Evolutionary conservation across 2,888 invertebrate genomes (phyloP).

Genomic region (Ectobius pallidus): DNA sequence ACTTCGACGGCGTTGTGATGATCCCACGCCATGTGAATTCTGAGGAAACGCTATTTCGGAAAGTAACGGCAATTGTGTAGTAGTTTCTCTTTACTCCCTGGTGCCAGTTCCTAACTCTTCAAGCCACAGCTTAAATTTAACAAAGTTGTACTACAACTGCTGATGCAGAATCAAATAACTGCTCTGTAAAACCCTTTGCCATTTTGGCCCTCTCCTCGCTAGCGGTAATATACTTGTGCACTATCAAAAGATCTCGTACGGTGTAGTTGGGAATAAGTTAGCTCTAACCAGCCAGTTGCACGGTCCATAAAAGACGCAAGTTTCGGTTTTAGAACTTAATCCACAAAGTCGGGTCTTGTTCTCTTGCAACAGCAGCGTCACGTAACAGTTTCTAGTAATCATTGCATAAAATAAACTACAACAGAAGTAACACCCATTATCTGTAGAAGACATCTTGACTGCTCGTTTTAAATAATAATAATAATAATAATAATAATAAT

Average conservation of each 20-base stretch:
- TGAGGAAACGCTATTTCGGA: too few species aligned
- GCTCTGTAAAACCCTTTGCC: background rate
- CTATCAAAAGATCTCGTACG: background rate
- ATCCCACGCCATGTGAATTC: too few species aligned
- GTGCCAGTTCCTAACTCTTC: constrained; percentile 3
- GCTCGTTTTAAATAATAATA: too few species aligned
- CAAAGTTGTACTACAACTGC: constrained; percentile 3
- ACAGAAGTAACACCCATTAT: too few species aligned
- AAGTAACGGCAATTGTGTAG: constrained; percentile 10
- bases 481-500: too few species aligned
- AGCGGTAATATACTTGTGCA: background rate
- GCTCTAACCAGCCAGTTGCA: background rate
- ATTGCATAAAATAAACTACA: background rate
- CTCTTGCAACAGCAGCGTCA: too few species aligned
- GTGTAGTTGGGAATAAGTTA: background rate
- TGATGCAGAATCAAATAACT: background rate
- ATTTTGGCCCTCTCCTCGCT: background rate
- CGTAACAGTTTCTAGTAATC: background rate
- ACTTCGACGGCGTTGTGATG: too few species aligned
- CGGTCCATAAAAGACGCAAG: background rate
- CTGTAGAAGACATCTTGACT: too few species aligned
- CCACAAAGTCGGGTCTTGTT: background rate
- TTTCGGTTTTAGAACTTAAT: background rate
- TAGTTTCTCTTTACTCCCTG: background rate
- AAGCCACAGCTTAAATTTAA: constrained; percentile 16